Percentiles rank a stretch among this genome's conserved stretches.
Conservation (phyloP, 2,113 vertebrate species). For the Alethe castanea region DNA sequence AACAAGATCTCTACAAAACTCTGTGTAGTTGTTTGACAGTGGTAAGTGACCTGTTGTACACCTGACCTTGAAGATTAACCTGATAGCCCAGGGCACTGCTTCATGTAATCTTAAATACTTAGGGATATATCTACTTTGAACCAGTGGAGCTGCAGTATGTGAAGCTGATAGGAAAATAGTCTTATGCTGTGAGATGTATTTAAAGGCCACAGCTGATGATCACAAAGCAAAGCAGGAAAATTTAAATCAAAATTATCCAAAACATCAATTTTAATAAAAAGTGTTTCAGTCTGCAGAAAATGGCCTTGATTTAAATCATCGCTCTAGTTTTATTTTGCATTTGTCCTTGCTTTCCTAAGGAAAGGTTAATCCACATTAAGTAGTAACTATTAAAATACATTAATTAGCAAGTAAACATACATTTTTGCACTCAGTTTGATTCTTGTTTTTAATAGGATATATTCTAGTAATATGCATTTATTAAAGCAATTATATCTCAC, state of each 20-base stretch:
- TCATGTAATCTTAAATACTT: background rate
- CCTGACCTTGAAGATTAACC: background rate
- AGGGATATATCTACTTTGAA: background rate
- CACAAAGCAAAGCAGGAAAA: background rate
- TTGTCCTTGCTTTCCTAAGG: background rate
- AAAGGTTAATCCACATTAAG: background rate
- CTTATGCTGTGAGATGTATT: background rate
- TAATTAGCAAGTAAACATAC: slow-evolving; percentile 30
- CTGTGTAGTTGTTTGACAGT: background rate
- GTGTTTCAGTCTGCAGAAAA: background rate
- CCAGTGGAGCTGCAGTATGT: background rate
- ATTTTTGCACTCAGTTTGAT: background rate
- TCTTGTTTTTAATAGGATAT: slow-evolving; percentile 9
- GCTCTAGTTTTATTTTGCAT: background rate
- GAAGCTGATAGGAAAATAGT: background rate
- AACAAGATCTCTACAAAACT: background rate
- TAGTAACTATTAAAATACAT: background rate
- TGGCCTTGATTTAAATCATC: background rate
- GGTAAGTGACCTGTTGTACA: background rate
- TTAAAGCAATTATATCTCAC: slow-evolving; percentile 1
- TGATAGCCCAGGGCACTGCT: background rate
- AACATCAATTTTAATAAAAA: background rate
- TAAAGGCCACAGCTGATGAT: background rate
- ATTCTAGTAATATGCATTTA: background rate
- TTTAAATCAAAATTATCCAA: background rate